Base-by-base conservation (phyloP, 2,113 vertebrate species). In the Lepus americanus region DNA sequence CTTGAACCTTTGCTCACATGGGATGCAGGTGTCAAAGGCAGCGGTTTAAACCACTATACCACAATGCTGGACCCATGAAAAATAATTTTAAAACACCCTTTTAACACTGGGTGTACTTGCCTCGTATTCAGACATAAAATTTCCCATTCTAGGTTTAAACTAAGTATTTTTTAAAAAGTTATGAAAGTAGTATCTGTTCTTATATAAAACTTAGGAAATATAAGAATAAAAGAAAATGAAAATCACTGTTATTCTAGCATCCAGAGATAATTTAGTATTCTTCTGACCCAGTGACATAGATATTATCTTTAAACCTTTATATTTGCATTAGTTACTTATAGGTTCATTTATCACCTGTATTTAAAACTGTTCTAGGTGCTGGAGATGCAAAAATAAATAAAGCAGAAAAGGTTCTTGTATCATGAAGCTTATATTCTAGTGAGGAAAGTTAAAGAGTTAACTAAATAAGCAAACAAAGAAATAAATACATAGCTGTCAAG, bases 241-340 rank as follows among this genome's bases (percentile, higher is more conserved):
- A 87, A 19, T 87, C 76, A 39, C n/a, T 86, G 1, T 79, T 92
- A 74, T 59, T 87, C 14, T 19, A 90, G 25, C 6, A 73, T 19
- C 27, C 67, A 95, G 51, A 51, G 31, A 90, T 90, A 95, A 70
- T 8, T 89, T 53, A 87, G 51, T 92, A 51, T 87, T 33, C 49
- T 92, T 77, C 81, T 22, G 84, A 10, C 64, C 27, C 44, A 61
- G 74, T 94, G 11, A n/a, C 16, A 78, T 55, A 90, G 36, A 74
- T 78, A 93, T 80, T 74, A n/a, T 74, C 7, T 44, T 44, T 94
- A 25, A 72, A 5, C 94, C 23, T 87, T 23, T 82, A 29, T 59
- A 89, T 9, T 7, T 95, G 2, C 7, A 80, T 92, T 76, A 61
- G 80, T 10, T 55, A 70, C 7, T 80, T 74, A 81, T 6, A 6